phyloP scores from a whole-genome alignment of 1,140 invertebrate genomes.

The Hylaeus volcanicus region DNA sequence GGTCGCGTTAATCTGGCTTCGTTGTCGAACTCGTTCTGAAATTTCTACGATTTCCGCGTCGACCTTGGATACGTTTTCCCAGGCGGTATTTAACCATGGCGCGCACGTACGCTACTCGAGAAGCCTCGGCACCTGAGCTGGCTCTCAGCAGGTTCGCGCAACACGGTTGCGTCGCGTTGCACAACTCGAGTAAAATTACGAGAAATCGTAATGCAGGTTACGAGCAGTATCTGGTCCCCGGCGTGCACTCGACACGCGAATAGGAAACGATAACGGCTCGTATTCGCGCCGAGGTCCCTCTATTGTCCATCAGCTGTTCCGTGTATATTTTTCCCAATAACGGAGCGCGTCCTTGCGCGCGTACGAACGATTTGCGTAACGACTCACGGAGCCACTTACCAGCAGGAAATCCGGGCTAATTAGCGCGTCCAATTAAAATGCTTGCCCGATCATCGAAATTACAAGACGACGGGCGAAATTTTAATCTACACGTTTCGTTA shows the following conservation, averaged over 20 bases:
- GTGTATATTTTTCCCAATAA: slow-evolving; percentile 15
- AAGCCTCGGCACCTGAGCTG: neutral
- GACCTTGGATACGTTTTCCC: neutral
- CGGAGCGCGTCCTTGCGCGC: slow-evolving; percentile 32
- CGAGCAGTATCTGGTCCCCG: neutral
- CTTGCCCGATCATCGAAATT: neutral
- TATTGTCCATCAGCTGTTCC: slow-evolving; percentile 42
- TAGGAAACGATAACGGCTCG: neutral
- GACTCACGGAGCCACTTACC: neutral
- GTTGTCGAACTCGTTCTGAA: neutral
- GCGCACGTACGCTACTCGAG: neutral
- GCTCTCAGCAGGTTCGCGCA: neutral
- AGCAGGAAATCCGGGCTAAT: slow-evolving; percentile 13
- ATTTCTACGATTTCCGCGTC: too few species aligned
- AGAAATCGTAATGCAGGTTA: slow-evolving; percentile 21
- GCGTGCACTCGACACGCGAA: slow-evolving; percentile 3
- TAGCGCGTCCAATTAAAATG: slow-evolving; percentile 7
- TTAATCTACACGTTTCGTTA: neutral
- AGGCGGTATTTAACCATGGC: neutral
- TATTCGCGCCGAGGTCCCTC: neutral
- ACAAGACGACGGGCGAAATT: too few species aligned
- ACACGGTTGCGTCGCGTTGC: neutral
- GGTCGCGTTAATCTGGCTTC: too few species aligned
- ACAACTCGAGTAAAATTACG: slow-evolving; percentile 19
- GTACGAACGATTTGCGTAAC: slow-evolving; percentile 33